Evolutionary conservation across 2,888 invertebrate genomes (phyloP).

Genomic region (Stenodera caucasica): DNA sequence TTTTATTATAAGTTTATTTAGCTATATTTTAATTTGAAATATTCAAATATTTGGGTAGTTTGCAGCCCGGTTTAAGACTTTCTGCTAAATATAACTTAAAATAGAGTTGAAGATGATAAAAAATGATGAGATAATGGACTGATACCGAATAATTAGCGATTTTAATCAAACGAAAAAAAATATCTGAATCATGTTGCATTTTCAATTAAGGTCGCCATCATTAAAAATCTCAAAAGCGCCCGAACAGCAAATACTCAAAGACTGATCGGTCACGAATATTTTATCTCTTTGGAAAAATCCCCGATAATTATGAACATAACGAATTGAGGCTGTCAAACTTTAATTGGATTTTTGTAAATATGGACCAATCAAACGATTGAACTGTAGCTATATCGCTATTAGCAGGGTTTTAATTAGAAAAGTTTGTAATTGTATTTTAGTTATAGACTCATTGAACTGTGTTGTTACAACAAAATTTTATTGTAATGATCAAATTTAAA

Average conservation of each 20-base stretch:
- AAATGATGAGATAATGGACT: too few relatives aligned
- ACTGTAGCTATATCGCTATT: background rate
- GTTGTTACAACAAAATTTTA: background rate
- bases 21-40: too few relatives aligned
- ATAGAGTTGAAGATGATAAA: too few relatives aligned
- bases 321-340: background rate
- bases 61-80: too few relatives aligned
- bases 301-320: background rate
- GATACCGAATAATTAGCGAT: too few relatives aligned
- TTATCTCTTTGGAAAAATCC: too few relatives aligned
- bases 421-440: background rate
- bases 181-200: background rate
- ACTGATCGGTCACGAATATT: too few relatives aligned
- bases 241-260: background rate
- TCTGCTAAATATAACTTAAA: too few relatives aligned
- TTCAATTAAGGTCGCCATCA: background rate
- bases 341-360: background rate
- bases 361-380: background rate
- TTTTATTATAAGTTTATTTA: too few relatives aligned
- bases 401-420: background rate
- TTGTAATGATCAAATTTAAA: background rate
- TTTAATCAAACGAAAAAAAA: too few relatives aligned
- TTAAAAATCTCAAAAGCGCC: background rate
- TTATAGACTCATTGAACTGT: background rate
- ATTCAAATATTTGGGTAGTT: too few relatives aligned